Conservation (phyloP, 2,888 invertebrate species). For the Colletes collaris region DNA sequence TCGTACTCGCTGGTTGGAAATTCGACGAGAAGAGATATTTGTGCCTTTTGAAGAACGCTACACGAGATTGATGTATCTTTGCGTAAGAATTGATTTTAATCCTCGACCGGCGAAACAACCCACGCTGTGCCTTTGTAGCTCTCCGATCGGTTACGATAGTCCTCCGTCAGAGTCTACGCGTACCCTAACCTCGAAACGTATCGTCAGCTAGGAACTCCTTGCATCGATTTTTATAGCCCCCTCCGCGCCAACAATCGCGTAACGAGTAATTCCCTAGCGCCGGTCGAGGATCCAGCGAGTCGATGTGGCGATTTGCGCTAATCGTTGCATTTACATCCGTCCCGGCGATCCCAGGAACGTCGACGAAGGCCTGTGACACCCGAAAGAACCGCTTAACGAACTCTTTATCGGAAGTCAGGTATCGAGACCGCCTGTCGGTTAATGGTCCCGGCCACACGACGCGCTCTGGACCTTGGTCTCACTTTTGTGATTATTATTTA, state of each 20-base stretch:
- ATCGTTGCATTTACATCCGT: conserved; percentile 32
- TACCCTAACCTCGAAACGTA: too few relatives aligned
- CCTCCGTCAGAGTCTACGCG: too few relatives aligned
- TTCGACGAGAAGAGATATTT: not conserved
- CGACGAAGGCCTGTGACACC: conserved; percentile 41
- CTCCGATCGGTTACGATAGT: too few relatives aligned
- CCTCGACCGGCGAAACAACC: not conserved
- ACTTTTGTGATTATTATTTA: conserved; percentile 82
- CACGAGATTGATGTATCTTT: not conserved
- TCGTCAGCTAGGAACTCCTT: not conserved
- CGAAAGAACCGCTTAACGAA: conserved; percentile 36
- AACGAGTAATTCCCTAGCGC: not conserved
- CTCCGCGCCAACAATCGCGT: too few relatives aligned
- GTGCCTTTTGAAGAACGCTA: too few relatives aligned
- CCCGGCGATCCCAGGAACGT: conserved; percentile 14
- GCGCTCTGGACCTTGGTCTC: conserved; percentile 79
- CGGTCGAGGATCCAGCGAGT: conserved; percentile 3
- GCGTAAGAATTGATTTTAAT: not conserved
- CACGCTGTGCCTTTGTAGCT: too few relatives aligned
- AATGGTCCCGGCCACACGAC: conserved; percentile 58
- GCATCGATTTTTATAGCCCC: not conserved
- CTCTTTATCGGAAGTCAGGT: conserved; percentile 62
- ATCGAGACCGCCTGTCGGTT: conserved; percentile 69
- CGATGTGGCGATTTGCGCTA: not conserved
- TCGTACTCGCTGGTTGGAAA: conserved; percentile 20